Conservation (phyloP, 1,140 invertebrate genomes). For the Chironomus striatipennis region DNA sequence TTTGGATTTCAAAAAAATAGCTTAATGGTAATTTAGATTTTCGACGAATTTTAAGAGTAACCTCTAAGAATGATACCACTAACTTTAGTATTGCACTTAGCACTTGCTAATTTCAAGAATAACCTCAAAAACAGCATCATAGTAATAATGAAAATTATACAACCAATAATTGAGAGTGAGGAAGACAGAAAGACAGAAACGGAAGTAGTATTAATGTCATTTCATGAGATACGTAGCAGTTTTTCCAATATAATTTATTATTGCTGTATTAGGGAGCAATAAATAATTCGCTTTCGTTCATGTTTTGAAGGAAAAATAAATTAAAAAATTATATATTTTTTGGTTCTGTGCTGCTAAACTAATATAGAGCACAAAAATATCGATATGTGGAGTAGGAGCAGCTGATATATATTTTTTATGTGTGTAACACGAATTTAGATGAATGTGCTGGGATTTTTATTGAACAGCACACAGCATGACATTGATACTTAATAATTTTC, state of each 20-base stretch:
- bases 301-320: not conserved
- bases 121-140: no score
- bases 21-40: no score
- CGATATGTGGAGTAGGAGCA: not conserved
- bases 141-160: not conserved
- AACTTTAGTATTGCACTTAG: no score
- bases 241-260: not conserved
- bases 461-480: not conserved
- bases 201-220: slow-evolving; percentile 22
- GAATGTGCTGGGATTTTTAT: slow-evolving; percentile 6
- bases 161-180: not conserved
- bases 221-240: slow-evolving; percentile 3
- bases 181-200: not conserved
- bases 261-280: not conserved
- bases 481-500: not conserved
- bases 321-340: slow-evolving; percentile 9
- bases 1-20: no score
- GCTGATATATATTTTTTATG: not conserved
- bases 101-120: no score
- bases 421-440: not conserved
- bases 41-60: no score
- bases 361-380: not conserved
- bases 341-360: not conserved
- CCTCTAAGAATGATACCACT: no score
- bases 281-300: slow-evolving; percentile 10